Base-by-base conservation (phyloP, 2,113 vertebrate species). In the Nettapus auritus region DNA sequence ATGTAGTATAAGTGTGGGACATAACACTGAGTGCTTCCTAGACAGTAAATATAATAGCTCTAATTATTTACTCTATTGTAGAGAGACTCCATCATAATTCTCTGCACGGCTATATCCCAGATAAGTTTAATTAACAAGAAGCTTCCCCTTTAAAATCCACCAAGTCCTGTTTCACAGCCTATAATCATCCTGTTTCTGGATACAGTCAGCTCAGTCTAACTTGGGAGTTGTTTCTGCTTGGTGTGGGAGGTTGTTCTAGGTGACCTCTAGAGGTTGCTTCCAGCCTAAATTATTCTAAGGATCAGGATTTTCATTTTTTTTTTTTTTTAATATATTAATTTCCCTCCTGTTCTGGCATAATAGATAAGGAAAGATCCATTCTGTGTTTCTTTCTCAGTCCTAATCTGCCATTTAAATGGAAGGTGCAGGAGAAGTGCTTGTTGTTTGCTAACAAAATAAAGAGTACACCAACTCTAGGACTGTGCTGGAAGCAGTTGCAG, bases 401-500 rank as follows among this genome's bases (percentile, higher is more conserved):
- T 3, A 48, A 15, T 17, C 21, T 55, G 8, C 14, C 7, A 1
- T 31, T 76, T 66, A 33, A 80, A 2, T 26, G 20, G 25, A 59
- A 75, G 9, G 26, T 13, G 2, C 4, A 52, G 71, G 14, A 16
- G 13, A 25, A 14, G 2, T 25, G 8, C 3, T 59, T 8, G 2
- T 48, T 53, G 14, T 48, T 81, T 67, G 13, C 55, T 73, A 66
- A 42, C 29, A 0, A 3, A 36, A 28, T 28, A 53, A 59, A n/a
- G 34, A 68, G 15, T 6, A 2, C 57, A 13, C 59, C 1, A 13
- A 5, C 13, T 60, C 13, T 22, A 68, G 25, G 3, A 9, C 1
- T 1, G 0, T 34, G 14, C 26, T 56, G 38, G 33, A 14, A 64
- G 19, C 1, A 3, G 1, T 22, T 34, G 7, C 6, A 34, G 52